Percentiles rank a stretch among this genome's conserved stretches.
Evolutionary conservation across 2,888 invertebrate genomes (phyloP).

Genomic region (Steinernema carpocapsae): DNA sequence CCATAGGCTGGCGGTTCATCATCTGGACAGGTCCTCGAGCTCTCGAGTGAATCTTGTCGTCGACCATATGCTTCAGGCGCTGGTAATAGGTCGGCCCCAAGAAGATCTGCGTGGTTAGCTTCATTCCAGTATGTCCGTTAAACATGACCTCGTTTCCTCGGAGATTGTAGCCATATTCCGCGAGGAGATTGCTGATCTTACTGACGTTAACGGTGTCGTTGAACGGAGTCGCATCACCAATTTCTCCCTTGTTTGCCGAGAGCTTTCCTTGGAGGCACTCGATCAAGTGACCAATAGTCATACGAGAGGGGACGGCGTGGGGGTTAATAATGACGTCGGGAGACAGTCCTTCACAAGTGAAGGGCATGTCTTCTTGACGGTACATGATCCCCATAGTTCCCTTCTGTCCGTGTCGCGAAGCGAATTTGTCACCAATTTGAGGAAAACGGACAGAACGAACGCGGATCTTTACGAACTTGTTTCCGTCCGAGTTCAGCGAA

Average conservation of each 20-base stretch:
- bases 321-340: conserved; percentile 99
- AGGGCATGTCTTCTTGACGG: conserved; percentile 75
- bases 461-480: conserved; percentile 98
- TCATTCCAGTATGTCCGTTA: conserved; percentile 96
- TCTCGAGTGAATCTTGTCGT: conserved; percentile 96
- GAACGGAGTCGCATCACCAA: conserved; percentile 99
- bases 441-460: conserved; percentile 97
- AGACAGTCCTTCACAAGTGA: conserved; percentile 83
- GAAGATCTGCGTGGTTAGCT: conserved; percentile 92
- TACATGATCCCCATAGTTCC: conserved; percentile 98
- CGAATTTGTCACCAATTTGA: conserved; percentile 99
- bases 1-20: conserved; percentile 97
- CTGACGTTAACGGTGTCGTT: conserved; percentile 99
- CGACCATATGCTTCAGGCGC: conserved; percentile 99
- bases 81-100: conserved; percentile 80
- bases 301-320: conserved; percentile 98
- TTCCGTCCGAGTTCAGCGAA: conserved; percentile 94
- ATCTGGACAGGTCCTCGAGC: conserved; percentile 91
- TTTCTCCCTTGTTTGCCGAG: conserved; percentile 97
- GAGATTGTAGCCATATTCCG: conserved; percentile 87
- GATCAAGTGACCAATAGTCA: conserved; percentile 99
- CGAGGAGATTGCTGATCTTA: conserved; percentile 90
- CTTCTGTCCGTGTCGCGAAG: conserved; percentile 99
- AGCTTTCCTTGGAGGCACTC: conserved; percentile 87
- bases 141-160: conserved; percentile 81